Base-by-base conservation (phyloP, 2,888 invertebrate species). In the Drosophila bunnanda region DNA sequence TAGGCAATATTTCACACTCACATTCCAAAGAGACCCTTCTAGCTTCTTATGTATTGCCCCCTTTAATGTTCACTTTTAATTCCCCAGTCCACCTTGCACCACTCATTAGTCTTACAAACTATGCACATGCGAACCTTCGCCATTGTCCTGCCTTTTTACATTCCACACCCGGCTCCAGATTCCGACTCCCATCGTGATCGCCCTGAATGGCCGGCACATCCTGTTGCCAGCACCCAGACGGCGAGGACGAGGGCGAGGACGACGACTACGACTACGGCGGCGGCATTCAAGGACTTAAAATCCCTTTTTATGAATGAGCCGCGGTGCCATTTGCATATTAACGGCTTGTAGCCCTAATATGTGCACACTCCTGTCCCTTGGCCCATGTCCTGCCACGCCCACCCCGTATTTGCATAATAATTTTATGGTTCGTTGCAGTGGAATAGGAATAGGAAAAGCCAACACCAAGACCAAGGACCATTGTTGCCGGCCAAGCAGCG, bases 311-410 rank as follows among this genome's bases (percentile, higher is more conserved):
- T 78, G 82, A 82, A 81, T 85, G 77, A 75, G 72, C 67, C 62
- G 52, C 56, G 70, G 53, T 80, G 81, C 86, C 57, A 83, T 83
- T 83, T 83, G 83, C 83, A 83, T 88, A 88, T 88, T 88, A 84
- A 85, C 85, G 85, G 83, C 88, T 76, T 84, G 86, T 88, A 82
- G 86, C 82, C 82, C 83, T 84, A 85, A 84, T 75, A 75, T 84
- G 88, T 84, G 88, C 76, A 72, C 76, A 74, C 78, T 72, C 76
- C 82, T 46, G 17, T 30, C 44, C 62, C 54, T 22, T 32, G 41
- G 48, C 53, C 59, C 44, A 25, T 25, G 10, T 34, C 32, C 38
- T 46, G 54, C 46, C 59, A 32, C 48, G 53, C 41, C 25, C 22
- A 15, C 44, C 28, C 36, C 56, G 62, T 76, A 85, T 84, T 84